Base-by-base conservation (phyloP, 2,113 vertebrate genomes). In the Amphilophus citrinellus region DNA sequence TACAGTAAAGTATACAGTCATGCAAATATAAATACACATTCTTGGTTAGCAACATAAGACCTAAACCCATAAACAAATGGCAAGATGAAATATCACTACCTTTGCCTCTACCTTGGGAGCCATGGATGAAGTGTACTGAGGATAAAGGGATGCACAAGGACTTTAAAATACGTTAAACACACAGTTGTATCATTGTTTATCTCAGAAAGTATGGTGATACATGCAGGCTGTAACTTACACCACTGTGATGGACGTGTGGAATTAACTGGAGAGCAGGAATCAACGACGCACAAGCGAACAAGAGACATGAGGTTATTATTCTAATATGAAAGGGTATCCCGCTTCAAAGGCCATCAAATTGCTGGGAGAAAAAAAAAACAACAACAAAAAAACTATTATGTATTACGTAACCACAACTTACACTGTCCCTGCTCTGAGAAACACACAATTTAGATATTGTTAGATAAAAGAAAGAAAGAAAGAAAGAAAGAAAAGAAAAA, bases 161-260 rank as follows among this genome's bases (percentile, higher is more conserved):
- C 6, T 73, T 59, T 6, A 50, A 85, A n/a, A 7, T n/a, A n/a
- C 0, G 17, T n/a, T 24, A 37, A 80, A 75, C 20, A 71, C 37
- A 27, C 27, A 60, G 0, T 17, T 18, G 15, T 18, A 76, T 76
- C 58, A 59, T 42, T 11, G 35, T 75, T 79, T 18, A 58, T 17
- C 10, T 61, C 2, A 32, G 27, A 77, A 56, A 61, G 42, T 0
- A 32, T 17, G 2, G 1, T 11, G 24, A 47, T 30, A 68, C 75
- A 80, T 78, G 58, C 62, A 60, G 7, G 14, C 14, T 82, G 27
- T 63, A 66, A 86, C 94, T 95, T 90, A 95, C 94, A 85, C 89
- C 56, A 58, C 86, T 93, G 81, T 20, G 61, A 10, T 61, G 57
- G 30, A 61, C 76, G 78, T 62, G 77, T 84, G 27, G 30, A 88